A percentile compares a stretch with the other conserved stretches of the same genome.
phyloP scores from a whole-genome alignment of 1,140 invertebrate genomes.

The Zelostemma sp. region DNA sequence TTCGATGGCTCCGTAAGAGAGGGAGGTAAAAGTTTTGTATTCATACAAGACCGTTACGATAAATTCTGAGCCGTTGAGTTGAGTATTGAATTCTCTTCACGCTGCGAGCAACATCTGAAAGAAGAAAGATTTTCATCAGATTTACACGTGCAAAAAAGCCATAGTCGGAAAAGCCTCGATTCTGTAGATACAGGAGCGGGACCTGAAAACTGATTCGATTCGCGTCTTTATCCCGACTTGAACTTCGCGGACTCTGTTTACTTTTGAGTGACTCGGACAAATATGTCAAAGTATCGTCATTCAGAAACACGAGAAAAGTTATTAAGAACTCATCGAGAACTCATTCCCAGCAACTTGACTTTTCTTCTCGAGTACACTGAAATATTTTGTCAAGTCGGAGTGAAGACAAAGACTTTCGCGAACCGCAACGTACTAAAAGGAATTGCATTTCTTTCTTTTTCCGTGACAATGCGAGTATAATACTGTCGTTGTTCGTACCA shows the following conservation, averaged over 20 bases:
- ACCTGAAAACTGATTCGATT: background rate
- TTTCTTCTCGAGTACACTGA: too few relatives aligned
- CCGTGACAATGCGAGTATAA: too few relatives aligned
- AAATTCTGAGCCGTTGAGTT: conserved; percentile 61
- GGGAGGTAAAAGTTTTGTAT: conserved; percentile 58
- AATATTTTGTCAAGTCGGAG: too few relatives aligned
- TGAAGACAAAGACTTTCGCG: too few relatives aligned
- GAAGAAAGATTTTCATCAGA: conserved; percentile 31
- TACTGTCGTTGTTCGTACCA: conserved; percentile 15
- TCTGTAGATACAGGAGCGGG: background rate
- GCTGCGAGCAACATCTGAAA: conserved; percentile 35
- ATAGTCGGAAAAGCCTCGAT: background rate
- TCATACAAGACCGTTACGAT: conserved; percentile 57
- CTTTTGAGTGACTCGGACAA: too few relatives aligned
- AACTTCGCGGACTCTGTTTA: too few relatives aligned
- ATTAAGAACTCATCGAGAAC: too few relatives aligned
- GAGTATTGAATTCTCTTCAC: conserved; percentile 61
- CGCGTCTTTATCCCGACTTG: too few relatives aligned
- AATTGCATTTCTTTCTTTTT: background rate
- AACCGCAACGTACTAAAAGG: too few relatives aligned
- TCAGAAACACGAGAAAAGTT: too few relatives aligned
- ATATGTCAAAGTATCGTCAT: too few relatives aligned
- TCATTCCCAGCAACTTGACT: too few relatives aligned
- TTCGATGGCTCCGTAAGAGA: conserved; percentile 41
- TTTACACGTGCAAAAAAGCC: conserved; percentile 23